phyloP scores from a whole-genome alignment of 2,797 vertebrate species.

The Dromococcyx pavoninus region DNA sequence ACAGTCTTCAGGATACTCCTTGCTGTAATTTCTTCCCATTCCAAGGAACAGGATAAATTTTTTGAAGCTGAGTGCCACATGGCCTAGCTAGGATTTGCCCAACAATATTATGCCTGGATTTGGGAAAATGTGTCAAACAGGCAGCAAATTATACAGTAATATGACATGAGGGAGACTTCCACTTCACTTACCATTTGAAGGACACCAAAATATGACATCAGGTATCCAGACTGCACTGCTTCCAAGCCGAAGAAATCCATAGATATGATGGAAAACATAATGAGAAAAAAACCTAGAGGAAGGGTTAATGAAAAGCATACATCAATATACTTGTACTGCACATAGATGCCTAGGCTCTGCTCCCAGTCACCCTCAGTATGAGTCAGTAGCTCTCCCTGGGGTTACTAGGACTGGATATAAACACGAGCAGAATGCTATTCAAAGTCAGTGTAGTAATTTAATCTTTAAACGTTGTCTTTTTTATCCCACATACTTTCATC shows the following conservation, averaged over 20 bases:
- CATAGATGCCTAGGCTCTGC: background rate
- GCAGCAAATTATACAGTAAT: background rate
- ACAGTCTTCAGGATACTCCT: background rate
- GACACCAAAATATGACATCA: constrained; percentile 90
- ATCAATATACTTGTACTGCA: background rate
- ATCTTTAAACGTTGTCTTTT: constrained; percentile 48
- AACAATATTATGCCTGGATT: background rate
- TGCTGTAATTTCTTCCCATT: background rate
- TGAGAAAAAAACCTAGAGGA: constrained; percentile 86
- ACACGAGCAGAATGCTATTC: constrained; percentile 17
- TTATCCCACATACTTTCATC: constrained; percentile 58
- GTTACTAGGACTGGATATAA: constrained; percentile 6
- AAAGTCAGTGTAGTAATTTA: constrained; percentile 34
- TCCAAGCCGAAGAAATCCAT: constrained; percentile 90
- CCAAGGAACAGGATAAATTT: background rate
- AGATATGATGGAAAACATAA: constrained; percentile 92
- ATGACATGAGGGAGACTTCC: background rate
- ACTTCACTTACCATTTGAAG: constrained; percentile 86
- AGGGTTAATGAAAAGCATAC: background rate
- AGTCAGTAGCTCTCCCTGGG: constrained; percentile 1
- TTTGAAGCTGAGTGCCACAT: background rate
- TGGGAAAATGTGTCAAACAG: background rate
- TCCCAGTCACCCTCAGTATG: background rate
- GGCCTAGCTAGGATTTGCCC: background rate
- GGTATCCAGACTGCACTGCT: constrained; percentile 85